Percentiles rank a stretch among this genome's conserved stretches.
Evolutionary conservation across 2,888 invertebrate species (phyloP).

Genomic region (Xanthia togata): DNA sequence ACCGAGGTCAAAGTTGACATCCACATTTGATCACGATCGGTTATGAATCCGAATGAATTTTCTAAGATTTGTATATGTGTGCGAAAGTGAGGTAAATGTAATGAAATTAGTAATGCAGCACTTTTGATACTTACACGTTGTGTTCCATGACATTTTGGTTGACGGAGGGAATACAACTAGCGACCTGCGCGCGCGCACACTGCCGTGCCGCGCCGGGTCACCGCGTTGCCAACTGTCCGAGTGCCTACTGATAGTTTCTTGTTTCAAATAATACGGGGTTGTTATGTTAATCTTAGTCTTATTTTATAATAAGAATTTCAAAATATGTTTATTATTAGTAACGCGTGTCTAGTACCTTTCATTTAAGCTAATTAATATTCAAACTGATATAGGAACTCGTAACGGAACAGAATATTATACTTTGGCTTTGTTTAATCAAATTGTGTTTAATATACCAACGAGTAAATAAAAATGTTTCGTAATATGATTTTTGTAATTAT

Average conservation of each 20-base stretch:
- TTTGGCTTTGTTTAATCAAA: slow-evolving; percentile 89
- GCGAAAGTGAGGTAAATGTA: slow-evolving; percentile 66
- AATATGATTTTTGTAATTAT: slow-evolving; percentile 90
- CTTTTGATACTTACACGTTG: slow-evolving; percentile 77
- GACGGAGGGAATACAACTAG: slow-evolving; percentile 40
- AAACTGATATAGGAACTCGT: slow-evolving; percentile 84
- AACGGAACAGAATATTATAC: slow-evolving; percentile 80
- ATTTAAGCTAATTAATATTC: slow-evolving; percentile 85
- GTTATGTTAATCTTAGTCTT: slow-evolving; percentile 88
- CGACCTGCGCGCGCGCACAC: slow-evolving; percentile 8
- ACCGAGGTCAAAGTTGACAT: slow-evolving; percentile 49
- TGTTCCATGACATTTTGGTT: slow-evolving; percentile 68
- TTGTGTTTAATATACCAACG: slow-evolving; percentile 89
- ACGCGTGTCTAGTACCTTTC: slow-evolving; percentile 85
- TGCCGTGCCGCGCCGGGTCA: not conserved
- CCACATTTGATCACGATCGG: slow-evolving; percentile 68
- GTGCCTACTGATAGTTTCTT: slow-evolving; percentile 72
- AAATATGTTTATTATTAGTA: slow-evolving; percentile 84
- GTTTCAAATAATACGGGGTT: slow-evolving; percentile 85
- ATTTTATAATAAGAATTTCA: slow-evolving; percentile 85
- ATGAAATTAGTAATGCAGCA: slow-evolving; percentile 71
- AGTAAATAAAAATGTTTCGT: slow-evolving; percentile 90
- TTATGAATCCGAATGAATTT: slow-evolving; percentile 70
- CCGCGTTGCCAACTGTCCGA: slow-evolving; percentile 53
- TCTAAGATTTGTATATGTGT: slow-evolving; percentile 77